These are phyloP conservation scores for Montipora capricornis DNA, from an alignment of 64 coral and sea anemone species.

Conservation along the genomic window DNA sequence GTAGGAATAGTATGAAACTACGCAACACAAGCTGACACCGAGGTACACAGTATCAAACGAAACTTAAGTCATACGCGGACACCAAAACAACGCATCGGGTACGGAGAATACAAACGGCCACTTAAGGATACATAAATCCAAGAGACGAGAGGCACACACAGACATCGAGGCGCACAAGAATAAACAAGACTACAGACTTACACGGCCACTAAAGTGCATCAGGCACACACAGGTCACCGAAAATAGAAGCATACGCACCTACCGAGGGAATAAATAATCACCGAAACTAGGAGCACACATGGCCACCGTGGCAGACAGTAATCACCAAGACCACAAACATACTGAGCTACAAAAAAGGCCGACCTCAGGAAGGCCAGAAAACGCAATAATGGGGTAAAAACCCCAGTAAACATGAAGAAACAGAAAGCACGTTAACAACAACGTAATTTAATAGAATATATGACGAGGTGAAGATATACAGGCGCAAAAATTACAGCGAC, in stretches of 20 bases:
- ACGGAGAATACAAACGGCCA: conserved; percentile 19
- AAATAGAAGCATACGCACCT: background rate
- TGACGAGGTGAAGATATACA: background rate
- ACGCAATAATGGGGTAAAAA: background rate
- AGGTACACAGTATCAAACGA: conserved; percentile 15
- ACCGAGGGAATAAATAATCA: background rate
- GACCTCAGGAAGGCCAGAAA: background rate
- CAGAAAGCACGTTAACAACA: background rate
- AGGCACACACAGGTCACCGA: background rate
- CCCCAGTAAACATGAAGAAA: background rate
- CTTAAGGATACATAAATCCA: conserved; percentile 1
- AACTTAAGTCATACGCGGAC: conserved; percentile 5
- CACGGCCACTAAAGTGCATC: background rate
- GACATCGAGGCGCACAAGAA: background rate
- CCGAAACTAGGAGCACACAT: background rate
- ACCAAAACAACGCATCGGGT: conserved; percentile 19
- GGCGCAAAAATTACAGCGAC: conserved; percentile 1
- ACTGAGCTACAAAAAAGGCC: conserved; percentile 7
- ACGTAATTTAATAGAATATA: conserved; percentile 9
- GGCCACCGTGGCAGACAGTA: conserved; percentile 5
- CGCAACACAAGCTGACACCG: background rate
- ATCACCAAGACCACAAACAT: background rate
- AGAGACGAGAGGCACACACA: conserved; percentile 9
- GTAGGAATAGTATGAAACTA: conserved; percentile 16
- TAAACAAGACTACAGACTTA: conserved; percentile 4